Evolutionary conservation across 2,888 invertebrate species (phyloP), one percentile per base, ranked within the genome.

Genomic region (Balanococcus diminutus): DNA sequence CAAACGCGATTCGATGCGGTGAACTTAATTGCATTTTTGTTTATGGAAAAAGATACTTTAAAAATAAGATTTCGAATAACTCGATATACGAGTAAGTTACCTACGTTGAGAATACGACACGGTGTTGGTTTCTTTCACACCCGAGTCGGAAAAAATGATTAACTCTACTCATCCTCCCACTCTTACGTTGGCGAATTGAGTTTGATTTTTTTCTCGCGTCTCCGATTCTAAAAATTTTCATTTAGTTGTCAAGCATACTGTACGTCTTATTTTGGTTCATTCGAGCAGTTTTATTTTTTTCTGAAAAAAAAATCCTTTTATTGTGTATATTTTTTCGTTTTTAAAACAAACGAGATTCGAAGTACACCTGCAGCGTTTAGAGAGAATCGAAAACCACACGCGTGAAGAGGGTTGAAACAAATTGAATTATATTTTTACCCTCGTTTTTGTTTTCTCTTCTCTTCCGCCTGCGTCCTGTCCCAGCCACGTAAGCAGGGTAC

Each of bases 391-490:
- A 67, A 28, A 67, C 67, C 67, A 67, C 67, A 28, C 67, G 67
- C 67, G 67, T 31, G 28, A 67, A 67, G 28, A 28, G 67, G 67
- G 67, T 67, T 67, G 67, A 67, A 67, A 67, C 67, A 67, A 67
- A 67, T 67, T 67, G 67, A 67, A 67, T 67, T 67, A 67, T 67
- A 28, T 67, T 67, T 67, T 67, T 67, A 67, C 67, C 67, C 67
- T 67, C 67, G 67, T 67, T 28, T 61, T 67, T 4, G 22, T 61
- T 25, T 61, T 61, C 25, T 9, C 9, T 25, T 25, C 11, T 16
- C 22, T 22, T 25, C 61, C 9, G n/a, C n/a, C 2, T 28, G 3
- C 5, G 11, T 67, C 4, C 31, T 9, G 11, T 28, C 28, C 22
- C 22, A n/a, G 51, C n/a, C n/a, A n/a, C n/a, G n/a, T n/a, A n/a